These are phyloP conservation scores for Heliothis virescens DNA, from an alignment of 1,140 invertebrate species.

Conservation along the genomic window DNA sequence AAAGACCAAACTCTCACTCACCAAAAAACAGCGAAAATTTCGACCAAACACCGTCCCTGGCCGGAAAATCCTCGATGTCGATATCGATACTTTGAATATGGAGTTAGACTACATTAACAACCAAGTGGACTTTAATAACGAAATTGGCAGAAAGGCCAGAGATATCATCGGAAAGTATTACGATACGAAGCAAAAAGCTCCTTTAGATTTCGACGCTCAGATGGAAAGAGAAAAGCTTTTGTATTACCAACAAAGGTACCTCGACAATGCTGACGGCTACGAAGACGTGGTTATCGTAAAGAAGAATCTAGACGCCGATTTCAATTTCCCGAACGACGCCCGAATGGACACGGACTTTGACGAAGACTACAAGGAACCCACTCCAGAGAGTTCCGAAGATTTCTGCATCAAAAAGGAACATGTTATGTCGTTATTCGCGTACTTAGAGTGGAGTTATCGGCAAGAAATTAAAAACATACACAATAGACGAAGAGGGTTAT, in stretches of 20 bases:
- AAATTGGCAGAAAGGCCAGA: conserved; percentile 77
- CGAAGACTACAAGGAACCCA: conserved; percentile 82
- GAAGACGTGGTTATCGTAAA: conserved; percentile 85
- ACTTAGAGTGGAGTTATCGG: conserved; percentile 91
- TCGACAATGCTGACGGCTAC: conserved; percentile 82
- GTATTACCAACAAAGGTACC: conserved; percentile 84
- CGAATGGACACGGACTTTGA: conserved; percentile 80
- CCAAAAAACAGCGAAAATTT: conserved; percentile 65
- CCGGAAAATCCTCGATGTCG: conserved; percentile 72
- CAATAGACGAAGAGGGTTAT: conserved; percentile 89
- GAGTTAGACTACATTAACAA: conserved; percentile 82
- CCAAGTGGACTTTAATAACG: conserved; percentile 80
- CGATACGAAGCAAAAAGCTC: conserved; percentile 69
- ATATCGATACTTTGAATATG: conserved; percentile 79
- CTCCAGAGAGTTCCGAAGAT: conserved; percentile 77
- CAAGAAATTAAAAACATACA: conserved; percentile 89
- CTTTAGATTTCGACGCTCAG: conserved; percentile 82
- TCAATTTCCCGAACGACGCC: conserved; percentile 84
- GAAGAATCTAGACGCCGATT: conserved; percentile 85
- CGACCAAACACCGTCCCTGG: conserved; percentile 54
- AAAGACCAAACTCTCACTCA: conserved; percentile 61
- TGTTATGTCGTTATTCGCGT: conserved; percentile 91
- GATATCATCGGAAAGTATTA: conserved; percentile 80
- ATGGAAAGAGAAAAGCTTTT: conserved; percentile 85
- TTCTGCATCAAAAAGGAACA: conserved; percentile 90